These are phyloP conservation scores for Noctilio leporinus DNA, from an alignment of 2,113 vertebrate genomes.

Conservation along the genomic window DNA sequence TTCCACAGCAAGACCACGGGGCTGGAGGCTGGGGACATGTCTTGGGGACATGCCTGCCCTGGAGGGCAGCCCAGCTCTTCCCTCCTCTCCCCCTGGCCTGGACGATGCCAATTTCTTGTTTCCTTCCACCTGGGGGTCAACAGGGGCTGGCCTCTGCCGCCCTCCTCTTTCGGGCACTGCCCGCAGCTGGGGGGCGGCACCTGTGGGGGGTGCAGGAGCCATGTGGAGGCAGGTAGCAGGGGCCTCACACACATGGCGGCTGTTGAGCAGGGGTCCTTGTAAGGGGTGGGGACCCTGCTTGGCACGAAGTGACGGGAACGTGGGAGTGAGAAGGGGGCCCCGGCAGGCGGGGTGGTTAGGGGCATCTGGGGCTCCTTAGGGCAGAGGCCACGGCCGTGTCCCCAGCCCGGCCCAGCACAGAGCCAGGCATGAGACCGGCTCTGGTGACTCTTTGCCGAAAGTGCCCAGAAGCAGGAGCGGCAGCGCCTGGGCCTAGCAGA, in stretches of 20 bases:
- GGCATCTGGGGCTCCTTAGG: neutral
- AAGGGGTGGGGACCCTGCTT: neutral
- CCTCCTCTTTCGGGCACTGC: neutral
- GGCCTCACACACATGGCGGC: neutral
- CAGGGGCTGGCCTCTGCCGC: neutral
- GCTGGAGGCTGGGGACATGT: too few relatives aligned
- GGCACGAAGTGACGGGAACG: neutral
- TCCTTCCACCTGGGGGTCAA: neutral
- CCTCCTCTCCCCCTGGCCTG: neutral
- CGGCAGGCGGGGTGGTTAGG: accelerated
- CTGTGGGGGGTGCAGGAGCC: neutral
- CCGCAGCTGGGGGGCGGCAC: too few relatives aligned
- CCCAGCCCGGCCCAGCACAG: neutral
- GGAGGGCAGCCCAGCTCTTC: neutral
- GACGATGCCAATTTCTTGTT: too few relatives aligned
- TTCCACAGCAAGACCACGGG: too few relatives aligned
- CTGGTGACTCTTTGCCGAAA: neutral
- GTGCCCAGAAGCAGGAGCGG: neutral
- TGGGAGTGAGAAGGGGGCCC: too few relatives aligned
- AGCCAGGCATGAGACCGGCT: neutral
- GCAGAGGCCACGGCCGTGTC: neutral
- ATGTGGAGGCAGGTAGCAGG: neutral
- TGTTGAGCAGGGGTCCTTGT: too few relatives aligned
- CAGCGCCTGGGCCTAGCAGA: neutral
- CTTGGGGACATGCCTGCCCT: too few relatives aligned